Base-by-base conservation (phyloP, 2,888 invertebrate species). In the Heteromurus nitidus region DNA sequence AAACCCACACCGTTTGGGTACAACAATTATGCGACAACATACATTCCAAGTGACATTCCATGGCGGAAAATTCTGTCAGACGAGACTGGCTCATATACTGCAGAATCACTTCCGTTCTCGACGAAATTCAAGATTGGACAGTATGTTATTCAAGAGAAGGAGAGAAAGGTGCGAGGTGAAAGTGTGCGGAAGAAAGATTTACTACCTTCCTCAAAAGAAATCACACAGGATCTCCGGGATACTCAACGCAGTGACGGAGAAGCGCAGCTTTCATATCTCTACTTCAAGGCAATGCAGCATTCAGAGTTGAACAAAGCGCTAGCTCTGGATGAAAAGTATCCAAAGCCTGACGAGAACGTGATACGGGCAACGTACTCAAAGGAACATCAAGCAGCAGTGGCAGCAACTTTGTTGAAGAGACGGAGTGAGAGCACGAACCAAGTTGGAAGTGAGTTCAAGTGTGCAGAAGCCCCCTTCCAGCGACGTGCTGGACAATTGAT, bases 241-340 rank as follows among this genome's bases (percentile, higher is more conserved):
- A 65, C 77, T 20, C 1, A 3, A n/a, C 31, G 36, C 18, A 64
- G 9, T 30, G 55, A 72, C 3, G 30, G 55, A 22, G 75, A 69
- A 26, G 62, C 70, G 22, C 50, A 75, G 11, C 55, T 68, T 1
- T 47, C 16, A 2, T 80, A 68, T 36, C 36, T 85, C 16, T 83
- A 83, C 42, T 53, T 69, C 13, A 86, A 86, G 72, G 85, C 85
- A 0, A 75, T 77, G 75, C 81, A 85, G 65, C 85, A 83, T 81
- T 84, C 84, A 30, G 84, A 85, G 62, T 72, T 86, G 22, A 84
- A 82, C 65, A 86, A 86, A 72, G 85, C 86, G 13, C 65, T 84
- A 24, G 70, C 70, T 13, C 30, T 84, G 22, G 84, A 86, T 62
- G 69, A 74, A n/a, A 84, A 80, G 62, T 86, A 81, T 55, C 86